A percentile compares a stretch with the other conserved stretches of the same genome.
Conservation (phyloP, 2,888 invertebrate species). For the Eupithecia abbreviata region DNA sequence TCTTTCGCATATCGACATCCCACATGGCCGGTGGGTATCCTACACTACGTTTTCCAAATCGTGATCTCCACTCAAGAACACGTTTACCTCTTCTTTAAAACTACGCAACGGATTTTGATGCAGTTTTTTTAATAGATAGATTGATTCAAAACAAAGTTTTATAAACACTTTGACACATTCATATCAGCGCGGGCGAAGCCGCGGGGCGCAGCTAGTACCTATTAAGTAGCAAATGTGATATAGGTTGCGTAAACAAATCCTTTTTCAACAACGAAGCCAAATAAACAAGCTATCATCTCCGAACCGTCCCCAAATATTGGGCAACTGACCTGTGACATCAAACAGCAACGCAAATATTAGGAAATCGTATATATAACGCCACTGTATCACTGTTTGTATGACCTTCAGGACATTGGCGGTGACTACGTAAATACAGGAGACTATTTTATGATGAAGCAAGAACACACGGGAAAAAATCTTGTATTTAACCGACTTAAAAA, state of each 20-base stretch:
- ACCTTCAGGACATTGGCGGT: slow-evolving; percentile 12
- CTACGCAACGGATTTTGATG: too few relatives aligned
- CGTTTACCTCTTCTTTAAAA: too few relatives aligned
- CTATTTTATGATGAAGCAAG: background rate
- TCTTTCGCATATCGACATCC: too few relatives aligned
- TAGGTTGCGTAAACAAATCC: slow-evolving; percentile 14
- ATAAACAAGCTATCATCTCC: slow-evolving; percentile 26
- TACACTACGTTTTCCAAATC: too few relatives aligned
- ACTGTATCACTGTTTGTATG: slow-evolving; percentile 15
- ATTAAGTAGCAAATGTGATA: slow-evolving; percentile 9
- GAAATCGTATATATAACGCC: slow-evolving; percentile 19
- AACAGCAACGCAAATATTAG: slow-evolving; percentile 27
- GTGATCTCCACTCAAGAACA: too few relatives aligned
- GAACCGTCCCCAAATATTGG: slow-evolving; percentile 29
- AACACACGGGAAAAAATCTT: too few relatives aligned
- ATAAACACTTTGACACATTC: too few relatives aligned
- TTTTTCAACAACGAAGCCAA: slow-evolving; percentile 6
- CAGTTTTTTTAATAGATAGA: too few relatives aligned
- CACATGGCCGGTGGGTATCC: too few relatives aligned
- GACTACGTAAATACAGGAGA: background rate
- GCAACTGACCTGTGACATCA: slow-evolving; percentile 20
- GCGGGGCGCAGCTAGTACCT: background rate
- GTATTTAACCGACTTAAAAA: too few relatives aligned
- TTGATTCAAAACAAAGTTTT: too few relatives aligned
- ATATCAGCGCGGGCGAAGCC: too few relatives aligned